Evolutionary conservation across 2,888 invertebrate genomes (phyloP), one percentile per base, ranked within the genome.

Genomic region (Steinernema carpocapsae): DNA sequence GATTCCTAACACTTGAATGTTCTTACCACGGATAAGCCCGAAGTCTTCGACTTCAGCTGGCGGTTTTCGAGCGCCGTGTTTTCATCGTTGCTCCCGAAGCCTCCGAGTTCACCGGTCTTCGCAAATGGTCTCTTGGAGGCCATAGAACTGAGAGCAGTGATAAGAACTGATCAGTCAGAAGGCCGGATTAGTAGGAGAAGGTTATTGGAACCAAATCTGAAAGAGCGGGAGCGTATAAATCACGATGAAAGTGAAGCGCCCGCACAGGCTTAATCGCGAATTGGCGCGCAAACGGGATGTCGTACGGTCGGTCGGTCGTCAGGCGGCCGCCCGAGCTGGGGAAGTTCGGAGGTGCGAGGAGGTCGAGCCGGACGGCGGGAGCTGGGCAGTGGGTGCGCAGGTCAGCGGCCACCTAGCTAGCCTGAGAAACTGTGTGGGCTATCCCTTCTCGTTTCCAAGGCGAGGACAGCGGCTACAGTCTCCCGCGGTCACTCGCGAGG

Each of bases 231-330:
- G 14, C 19, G 48, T 37, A 37, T 37, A 37, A 37, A 12, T 52
- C 24, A 26, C 56, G 26, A 22, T 37, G 32, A 64, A 48, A 48
- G 32, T 32, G 64, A 64, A 26, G 32, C 64, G n/a, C 24, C 26
- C 12, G 32, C 29, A n/a, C 64, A 26, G 26, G 32, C 29, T 26
- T 64, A 64, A 64, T 64, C 64, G 19, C 48, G 19, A 37, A 29
- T 64, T 64, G 64, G 64, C 64, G 64, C 64, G 64, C 64, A 64
- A 64, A 64, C 29, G 48, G 19, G 19, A 48, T 3, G 10, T 37
- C 37, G 37, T 37, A 37, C 37, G 37, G 37, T 37, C 37, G n/a
- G 37, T 37, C 37, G 10, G 37, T 37, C 37, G 37, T n/a, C n/a
- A n/a, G 37, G 3, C 10, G 37, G 37, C 4, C 64, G 37, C 29